Percentiles rank a stretch among this genome's conserved stretches.
Evolutionary conservation across 2,797 vertebrate genomes (phyloP).

Genomic region (Coendou prehensilis): DNA sequence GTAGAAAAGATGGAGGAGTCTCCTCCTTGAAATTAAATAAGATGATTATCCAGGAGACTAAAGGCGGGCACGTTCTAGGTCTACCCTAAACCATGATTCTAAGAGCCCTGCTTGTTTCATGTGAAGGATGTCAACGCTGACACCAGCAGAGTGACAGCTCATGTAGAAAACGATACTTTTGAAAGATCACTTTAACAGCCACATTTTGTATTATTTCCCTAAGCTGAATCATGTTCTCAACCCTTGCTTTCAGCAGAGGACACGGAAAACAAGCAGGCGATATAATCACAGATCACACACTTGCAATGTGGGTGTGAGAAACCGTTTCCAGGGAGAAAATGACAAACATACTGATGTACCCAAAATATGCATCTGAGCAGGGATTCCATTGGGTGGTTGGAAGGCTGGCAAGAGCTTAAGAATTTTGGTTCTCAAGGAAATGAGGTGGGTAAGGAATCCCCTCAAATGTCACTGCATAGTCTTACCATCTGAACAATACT

Average conservation of each 20-base stretch:
- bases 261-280: constrained; percentile 69
- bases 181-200: constrained; percentile 38
- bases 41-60: neutral
- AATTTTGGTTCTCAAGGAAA: constrained; percentile 78
- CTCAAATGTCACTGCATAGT: constrained; percentile 68
- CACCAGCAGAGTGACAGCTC: neutral
- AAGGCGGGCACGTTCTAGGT: neutral
- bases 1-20: neutral
- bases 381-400: constrained; percentile 71
- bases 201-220: constrained; percentile 62
- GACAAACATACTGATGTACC: constrained; percentile 79
- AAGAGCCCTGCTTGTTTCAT: neutral
- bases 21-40: constrained; percentile 15
- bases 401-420: constrained; percentile 70
- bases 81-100: neutral
- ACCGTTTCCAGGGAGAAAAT: constrained; percentile 81
- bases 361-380: constrained; percentile 75
- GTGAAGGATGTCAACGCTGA: neutral
- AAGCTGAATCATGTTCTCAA: constrained; percentile 77
- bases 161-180: neutral
- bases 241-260: constrained; percentile 72
- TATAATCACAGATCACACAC: constrained; percentile 76
- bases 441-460: constrained; percentile 76
- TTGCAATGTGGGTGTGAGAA: constrained; percentile 83
- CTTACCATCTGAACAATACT: constrained; percentile 60